phyloP scores from a whole-genome alignment of 1,140 invertebrate species.

The Drosophila grimshawi region DNA sequence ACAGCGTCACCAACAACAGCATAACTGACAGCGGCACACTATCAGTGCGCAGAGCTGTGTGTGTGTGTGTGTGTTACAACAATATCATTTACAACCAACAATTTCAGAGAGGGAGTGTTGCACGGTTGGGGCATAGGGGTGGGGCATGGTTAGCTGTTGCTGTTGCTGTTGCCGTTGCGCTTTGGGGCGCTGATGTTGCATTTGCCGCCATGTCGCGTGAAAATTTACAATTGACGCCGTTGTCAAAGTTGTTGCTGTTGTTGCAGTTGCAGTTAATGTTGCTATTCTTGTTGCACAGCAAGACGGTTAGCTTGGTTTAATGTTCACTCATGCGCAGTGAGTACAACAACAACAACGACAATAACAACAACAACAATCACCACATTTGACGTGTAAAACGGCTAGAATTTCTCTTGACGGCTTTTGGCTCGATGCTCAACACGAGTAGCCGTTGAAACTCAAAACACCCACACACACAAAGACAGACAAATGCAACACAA shows the following conservation, averaged over 20 bases:
- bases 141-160: slow-evolving; percentile 16
- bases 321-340: slow-evolving; percentile 80
- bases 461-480: slow-evolving; percentile 58
- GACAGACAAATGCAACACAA: slow-evolving; percentile 22
- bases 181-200: slow-evolving; percentile 44
- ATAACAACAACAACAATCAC: slow-evolving; percentile 34
- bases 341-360: slow-evolving; percentile 44
- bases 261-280: slow-evolving; percentile 30
- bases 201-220: slow-evolving; percentile 72
- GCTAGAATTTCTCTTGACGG: slow-evolving; percentile 74
- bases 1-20: slow-evolving; percentile 43
- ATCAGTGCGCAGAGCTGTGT: slow-evolving; percentile 51
- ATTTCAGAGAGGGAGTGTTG: slow-evolving; percentile 15
- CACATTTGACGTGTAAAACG: slow-evolving; percentile 71
- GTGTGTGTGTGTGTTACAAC: slow-evolving; percentile 57
- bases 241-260: slow-evolving; percentile 30
- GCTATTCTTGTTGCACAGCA: slow-evolving; percentile 33
- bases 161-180: slow-evolving; percentile 23
- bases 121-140: not conserved
- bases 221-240: slow-evolving; percentile 76
- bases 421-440: slow-evolving; percentile 67
- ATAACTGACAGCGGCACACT: slow-evolving; percentile 31
- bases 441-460: slow-evolving; percentile 77
- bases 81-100: slow-evolving; percentile 78
- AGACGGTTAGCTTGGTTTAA: slow-evolving; percentile 53